Evolutionary conservation across 2,797 vertebrate species (phyloP), one percentile per base, ranked within the genome.

Genomic region (Bradypodion pumilum): DNA sequence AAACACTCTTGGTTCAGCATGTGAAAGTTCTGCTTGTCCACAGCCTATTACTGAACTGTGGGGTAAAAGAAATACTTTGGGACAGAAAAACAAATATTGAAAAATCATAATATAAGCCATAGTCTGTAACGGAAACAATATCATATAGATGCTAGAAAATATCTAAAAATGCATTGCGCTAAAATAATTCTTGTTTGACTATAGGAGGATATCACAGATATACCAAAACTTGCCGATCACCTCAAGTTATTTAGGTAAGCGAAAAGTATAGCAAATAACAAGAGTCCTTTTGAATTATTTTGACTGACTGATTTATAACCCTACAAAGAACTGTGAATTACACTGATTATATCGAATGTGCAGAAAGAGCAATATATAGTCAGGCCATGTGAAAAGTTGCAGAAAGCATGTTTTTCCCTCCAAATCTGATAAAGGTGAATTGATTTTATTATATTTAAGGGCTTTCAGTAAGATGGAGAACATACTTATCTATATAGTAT

Each of bases 141-240:
- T 56, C 4, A 56, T 19, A 56, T 10, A 56, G 44, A 56, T 59
- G 16, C 10, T 21, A 63, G 25, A 2, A 75, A 76, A 46, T 1
- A 1, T 37, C 65, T 89, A 80, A 7, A 40, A 85, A 16, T 85
- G 23, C 49, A 29, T 7, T 86, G 42, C 85, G 90, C 85, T 92
- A 90, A 94, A 93, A 89, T 88, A 77, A 89, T 91, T 77, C 90
- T 95, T 94, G 83, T 91, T 86, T 95, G 91, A 94, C 85, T 74
- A 83, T 94, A 99, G 99, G 98, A 99, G 97, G 98, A 99, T 95
- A 99, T 99, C 93, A 99, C 99, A 93, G 98, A 99, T 93, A 98
- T 99, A 95, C 99, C 99, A 46, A 96, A 97, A 91, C 96, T 99
- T 92, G 97, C 98, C 92, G 98, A 99, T 95, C 92, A 95, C 93